Percentiles rank a stretch among this genome's conserved stretches.
These are phyloP conservation scores for Amaurobius ferox DNA, from an alignment of 2,888 invertebrate species.

Conservation along the genomic window DNA sequence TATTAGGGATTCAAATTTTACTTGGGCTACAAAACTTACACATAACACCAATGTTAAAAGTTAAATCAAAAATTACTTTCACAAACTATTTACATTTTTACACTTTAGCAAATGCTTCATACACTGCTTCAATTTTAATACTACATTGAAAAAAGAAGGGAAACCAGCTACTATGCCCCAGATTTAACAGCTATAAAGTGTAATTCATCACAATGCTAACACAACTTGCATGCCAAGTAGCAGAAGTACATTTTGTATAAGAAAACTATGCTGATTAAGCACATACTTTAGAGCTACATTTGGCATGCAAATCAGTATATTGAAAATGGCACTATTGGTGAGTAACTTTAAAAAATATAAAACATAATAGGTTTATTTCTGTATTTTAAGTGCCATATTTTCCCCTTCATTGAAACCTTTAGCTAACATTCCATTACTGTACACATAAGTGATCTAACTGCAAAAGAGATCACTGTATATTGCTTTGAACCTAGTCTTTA, in stretches of 20 bases:
- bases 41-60: conserved; percentile 22
- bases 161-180: not conserved
- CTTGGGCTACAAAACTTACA: conserved; percentile 3
- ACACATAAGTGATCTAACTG: not conserved
- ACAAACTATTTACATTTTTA: conserved; percentile 36
- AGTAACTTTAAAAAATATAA: conserved; percentile 17
- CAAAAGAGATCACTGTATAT: not conserved
- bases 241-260: not conserved
- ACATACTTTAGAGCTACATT: not conserved
- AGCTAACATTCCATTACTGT: not conserved
- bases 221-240: conserved; percentile 17
- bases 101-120: not conserved
- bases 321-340: conserved; percentile 28
- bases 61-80: conserved; percentile 20
- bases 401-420: not conserved
- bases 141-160: not conserved
- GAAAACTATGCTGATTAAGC: not conserved
- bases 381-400: conserved; percentile 9
- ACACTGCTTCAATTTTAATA: conserved; percentile 26
- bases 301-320: conserved; percentile 21
- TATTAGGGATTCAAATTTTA: no score
- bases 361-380: not conserved
- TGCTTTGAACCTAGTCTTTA: not conserved
- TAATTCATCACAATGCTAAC: conserved; percentile 27
- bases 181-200: conserved; percentile 12